phyloP scores from a whole-genome alignment of 2,888 invertebrate species.

The Chloroclysta siterata region DNA sequence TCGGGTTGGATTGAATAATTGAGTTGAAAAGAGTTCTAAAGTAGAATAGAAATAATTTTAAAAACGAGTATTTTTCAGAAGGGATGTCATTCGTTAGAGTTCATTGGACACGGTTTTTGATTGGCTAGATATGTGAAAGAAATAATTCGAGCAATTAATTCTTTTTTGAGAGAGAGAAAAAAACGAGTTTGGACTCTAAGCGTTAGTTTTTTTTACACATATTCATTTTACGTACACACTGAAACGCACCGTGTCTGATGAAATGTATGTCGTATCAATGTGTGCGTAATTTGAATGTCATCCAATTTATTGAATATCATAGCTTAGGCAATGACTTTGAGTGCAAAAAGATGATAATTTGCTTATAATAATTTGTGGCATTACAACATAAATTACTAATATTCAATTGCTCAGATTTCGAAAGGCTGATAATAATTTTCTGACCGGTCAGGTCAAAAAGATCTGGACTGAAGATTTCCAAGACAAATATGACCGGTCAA shows the following conservation, averaged over 20 bases:
- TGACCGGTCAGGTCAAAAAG: too few relatives aligned
- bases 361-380: slow-evolving; percentile 1
- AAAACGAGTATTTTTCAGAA: slow-evolving; percentile 1
- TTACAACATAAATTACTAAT: background rate
- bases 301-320: too few relatives aligned
- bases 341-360: too few relatives aligned
- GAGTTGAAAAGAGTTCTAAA: background rate
- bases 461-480: too few relatives aligned
- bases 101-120: slow-evolving; percentile 31
- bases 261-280: slow-evolving; percentile 5
- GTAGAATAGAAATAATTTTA: background rate
- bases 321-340: too few relatives aligned
- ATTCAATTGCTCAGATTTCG: too few relatives aligned
- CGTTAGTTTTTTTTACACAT: background rate
- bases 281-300: slow-evolving; percentile 3
- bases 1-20: too few relatives aligned
- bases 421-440: too few relatives aligned
- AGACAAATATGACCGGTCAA: too few relatives aligned
- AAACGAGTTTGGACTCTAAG: background rate
- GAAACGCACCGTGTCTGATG: slow-evolving; percentile 24
- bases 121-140: slow-evolving; percentile 20
- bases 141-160: slow-evolving; percentile 2
- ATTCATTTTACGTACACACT: background rate
- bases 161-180: background rate
- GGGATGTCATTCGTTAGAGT: slow-evolving; percentile 21